These are phyloP conservation scores for Bos taurus DNA, from an alignment of 2,113 vertebrate genomes.

Conservation along the genomic window DNA sequence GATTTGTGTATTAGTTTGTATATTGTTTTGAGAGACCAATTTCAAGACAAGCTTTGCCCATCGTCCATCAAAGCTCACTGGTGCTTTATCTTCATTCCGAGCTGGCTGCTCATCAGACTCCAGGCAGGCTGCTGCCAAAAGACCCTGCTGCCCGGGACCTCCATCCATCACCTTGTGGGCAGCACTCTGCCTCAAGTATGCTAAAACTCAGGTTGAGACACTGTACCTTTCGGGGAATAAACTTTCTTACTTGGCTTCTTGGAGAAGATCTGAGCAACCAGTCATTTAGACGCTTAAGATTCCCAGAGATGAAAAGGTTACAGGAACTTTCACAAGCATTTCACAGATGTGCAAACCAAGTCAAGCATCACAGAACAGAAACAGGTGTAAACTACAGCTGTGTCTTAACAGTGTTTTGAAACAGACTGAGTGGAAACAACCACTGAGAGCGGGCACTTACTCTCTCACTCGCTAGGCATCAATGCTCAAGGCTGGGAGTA, in stretches of 20 bases:
- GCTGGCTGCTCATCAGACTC: constrained; percentile 46
- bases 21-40: constrained; percentile 69
- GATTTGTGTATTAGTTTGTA: constrained; percentile 78
- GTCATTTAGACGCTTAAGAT: not conserved
- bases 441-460: rapidly evolving
- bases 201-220: not conserved
- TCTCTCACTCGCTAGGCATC: not conserved
- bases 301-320: not conserved
- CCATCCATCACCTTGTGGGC: constrained; percentile 39
- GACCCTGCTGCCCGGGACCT: not conserved
- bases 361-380: not conserved
- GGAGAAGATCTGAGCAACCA: not conserved
- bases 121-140: constrained; percentile 52
- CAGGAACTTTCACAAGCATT: not conserved
- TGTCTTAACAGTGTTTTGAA: not conserved
- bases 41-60: constrained; percentile 58
- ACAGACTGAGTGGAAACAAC: not conserved
- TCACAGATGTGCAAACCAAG: not conserved
- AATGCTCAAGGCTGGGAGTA: not conserved
- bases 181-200: not conserved
- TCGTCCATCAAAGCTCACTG: constrained; percentile 74
- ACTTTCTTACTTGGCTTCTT: not conserved
- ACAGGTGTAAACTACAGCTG: not conserved
- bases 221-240: rapidly evolving
- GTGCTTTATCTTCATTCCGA: constrained; percentile 78